Evolutionary conservation across 2,113 vertebrate genomes (phyloP), one percentile per base, ranked within the genome.

Genomic region (Tupaia chinensis): DNA sequence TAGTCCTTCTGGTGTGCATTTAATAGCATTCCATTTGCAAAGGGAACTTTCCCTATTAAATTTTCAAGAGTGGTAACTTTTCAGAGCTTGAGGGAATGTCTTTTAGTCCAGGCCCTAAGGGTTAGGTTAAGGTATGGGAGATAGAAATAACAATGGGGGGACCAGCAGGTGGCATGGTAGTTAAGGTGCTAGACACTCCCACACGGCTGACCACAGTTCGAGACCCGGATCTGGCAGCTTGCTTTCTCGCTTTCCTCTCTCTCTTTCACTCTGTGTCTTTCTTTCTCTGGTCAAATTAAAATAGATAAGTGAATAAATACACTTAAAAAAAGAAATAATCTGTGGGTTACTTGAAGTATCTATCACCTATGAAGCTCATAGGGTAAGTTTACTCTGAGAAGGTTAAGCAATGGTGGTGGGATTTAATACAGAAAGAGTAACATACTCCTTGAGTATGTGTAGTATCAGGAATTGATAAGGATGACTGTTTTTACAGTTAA

Each of bases 281-380:
- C 44, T 44, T 44, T 44, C 44, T 4, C 44, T 44, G 44, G 44
- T 44, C 44, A 44, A 44, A 44, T 44, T 44, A 4, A 44, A 44
- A 44, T 44, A 44, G 44, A 44, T 44, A 5, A 44, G 5, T 44
- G 44, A 44, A 5, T 44, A 44, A 44, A 44, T 44, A 44, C 44
- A 44, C 5, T 44, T 44, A 44, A 44, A 44, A 44, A 44, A 44
- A 44, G 44, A 44, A 44, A 44, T 44, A 85, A 53, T 23, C 63
- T 56, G 65, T 60, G 54, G 56, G 44, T 20, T 58, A n/a, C 22
- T 76, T 80, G 34, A 76, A 81, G 29, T 23, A 9, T 0, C 5
- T 27, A 2, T 3, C 1, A 15, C 58, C 10, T 4, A 6, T 19
- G 23, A 61, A 23, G 1, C 58, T 7, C 3, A 6, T 19, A 19